Conservation (phyloP, 2,888 invertebrate genomes). For the Synanthedon andrenaeformis region DNA sequence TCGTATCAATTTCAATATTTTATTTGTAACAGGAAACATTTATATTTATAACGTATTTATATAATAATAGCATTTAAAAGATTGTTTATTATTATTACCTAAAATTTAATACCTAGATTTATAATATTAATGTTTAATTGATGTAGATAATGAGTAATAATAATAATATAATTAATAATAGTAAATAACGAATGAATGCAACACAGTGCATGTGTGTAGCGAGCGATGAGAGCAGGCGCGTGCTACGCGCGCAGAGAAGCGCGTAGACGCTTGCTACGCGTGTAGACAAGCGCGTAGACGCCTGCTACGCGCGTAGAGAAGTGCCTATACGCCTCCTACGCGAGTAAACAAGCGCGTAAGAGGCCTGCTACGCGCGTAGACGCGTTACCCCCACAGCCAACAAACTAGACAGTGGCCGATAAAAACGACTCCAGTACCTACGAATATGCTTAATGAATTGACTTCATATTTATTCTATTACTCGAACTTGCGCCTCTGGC, state of each 20-base stretch:
- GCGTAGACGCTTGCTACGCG: constrained; percentile 13
- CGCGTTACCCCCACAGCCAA: constrained; percentile 30
- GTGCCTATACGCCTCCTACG: constrained; percentile 14
- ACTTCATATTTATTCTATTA: constrained; percentile 68
- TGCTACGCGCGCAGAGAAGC: constrained; percentile 13
- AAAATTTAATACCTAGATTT: constrained; percentile 70
- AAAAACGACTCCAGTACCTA: constrained; percentile 56
- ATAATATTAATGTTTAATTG: constrained; percentile 71
- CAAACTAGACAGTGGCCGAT: constrained; percentile 56
- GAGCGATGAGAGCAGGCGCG: constrained; percentile 32
- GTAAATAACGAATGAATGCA: constrained; percentile 48
- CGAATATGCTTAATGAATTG: constrained; percentile 69
- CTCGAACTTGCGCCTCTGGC: constrained; percentile 66
- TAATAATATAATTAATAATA: constrained; percentile 46
- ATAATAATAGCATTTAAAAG: constrained; percentile 72
- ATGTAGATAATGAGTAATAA: constrained; percentile 67
- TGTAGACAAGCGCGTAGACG: constrained; percentile 2
- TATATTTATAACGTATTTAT: constrained; percentile 72
- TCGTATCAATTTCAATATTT: constrained; percentile 70
- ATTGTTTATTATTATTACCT: constrained; percentile 72
- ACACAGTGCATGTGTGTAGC: constrained; percentile 55
- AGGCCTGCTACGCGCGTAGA: constrained; percentile 12
- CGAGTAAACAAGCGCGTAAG: constrained; percentile 3
- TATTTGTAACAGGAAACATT: constrained; percentile 73
- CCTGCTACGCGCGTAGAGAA: constrained; percentile 12